phyloP scores from a whole-genome alignment of 2,797 vertebrate species.

The Calcarius lapponicus region DNA sequence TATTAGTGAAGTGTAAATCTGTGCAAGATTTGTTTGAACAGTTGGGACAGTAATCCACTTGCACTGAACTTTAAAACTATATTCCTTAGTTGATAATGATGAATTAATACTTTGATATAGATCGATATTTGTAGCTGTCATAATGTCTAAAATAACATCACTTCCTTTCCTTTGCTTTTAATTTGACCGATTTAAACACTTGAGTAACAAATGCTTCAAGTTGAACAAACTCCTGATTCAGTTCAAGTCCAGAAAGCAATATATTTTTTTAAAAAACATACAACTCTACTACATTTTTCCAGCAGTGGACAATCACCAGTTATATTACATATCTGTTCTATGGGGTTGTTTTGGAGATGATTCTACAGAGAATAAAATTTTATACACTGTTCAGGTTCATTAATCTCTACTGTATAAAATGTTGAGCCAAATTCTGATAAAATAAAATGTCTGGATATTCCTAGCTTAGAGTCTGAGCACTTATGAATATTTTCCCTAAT shows the following conservation, averaged over 20 bases:
- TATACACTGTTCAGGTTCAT: background rate
- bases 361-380: background rate
- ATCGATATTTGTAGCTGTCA: rapidly evolving
- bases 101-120: background rate
- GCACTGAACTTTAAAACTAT: background rate
- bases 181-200: background rate
- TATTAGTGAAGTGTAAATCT: background rate
- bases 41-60: background rate
- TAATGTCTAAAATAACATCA: background rate
- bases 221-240: background rate
- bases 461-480: background rate
- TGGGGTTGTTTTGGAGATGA: background rate
- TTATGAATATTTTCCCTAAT: background rate
- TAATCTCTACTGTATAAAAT: background rate
- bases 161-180: background rate
- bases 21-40: background rate
- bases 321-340: background rate
- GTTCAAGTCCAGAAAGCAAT: background rate
- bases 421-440: background rate
- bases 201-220: background rate
- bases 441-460: background rate
- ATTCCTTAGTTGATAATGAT: background rate
- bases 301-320: background rate
- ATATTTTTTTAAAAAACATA: background rate
- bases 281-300: background rate